phyloP scores from a whole-genome alignment of 2,797 vertebrate genomes.

The Momotus momota region DNA sequence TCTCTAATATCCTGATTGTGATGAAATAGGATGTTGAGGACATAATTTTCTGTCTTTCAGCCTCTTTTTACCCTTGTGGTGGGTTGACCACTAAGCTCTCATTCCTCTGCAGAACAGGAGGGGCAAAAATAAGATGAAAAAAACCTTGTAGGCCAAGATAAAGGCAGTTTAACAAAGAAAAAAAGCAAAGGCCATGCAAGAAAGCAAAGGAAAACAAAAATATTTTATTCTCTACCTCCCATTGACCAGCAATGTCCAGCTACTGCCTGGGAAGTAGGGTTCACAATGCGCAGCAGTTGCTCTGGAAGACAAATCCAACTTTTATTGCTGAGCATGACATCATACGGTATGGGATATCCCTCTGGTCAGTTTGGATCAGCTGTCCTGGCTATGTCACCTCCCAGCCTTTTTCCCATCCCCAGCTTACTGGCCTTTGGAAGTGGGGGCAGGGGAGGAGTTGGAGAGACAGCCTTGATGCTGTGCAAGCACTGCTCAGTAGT shows the following conservation, averaged over 20 bases:
- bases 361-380: not conserved
- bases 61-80: not conserved
- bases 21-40: not conserved
- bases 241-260: fast-evolving
- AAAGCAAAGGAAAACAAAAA: not conserved
- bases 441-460: not conserved
- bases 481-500: not conserved
- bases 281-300: fast-evolving
- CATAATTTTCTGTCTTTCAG: not conserved
- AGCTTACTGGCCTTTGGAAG: not conserved
- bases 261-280: not conserved
- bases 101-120: fast-evolving
- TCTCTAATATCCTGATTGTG: not conserved
- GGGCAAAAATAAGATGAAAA: not conserved
- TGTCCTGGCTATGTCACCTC: not conserved
- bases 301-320: not conserved
- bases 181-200: not conserved
- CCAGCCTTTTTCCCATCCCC: not conserved
- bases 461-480: not conserved
- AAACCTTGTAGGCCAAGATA: not conserved
- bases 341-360: not conserved
- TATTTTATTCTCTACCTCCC: not conserved
- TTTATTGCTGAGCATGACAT: not conserved
- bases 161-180: not conserved
- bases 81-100: not conserved